A percentile compares a stretch with the other conserved stretches of the same genome.
These are phyloP conservation scores for Dromaius novaehollandiae DNA, from an alignment of 2,113 vertebrate species.

Conservation along the genomic window DNA sequence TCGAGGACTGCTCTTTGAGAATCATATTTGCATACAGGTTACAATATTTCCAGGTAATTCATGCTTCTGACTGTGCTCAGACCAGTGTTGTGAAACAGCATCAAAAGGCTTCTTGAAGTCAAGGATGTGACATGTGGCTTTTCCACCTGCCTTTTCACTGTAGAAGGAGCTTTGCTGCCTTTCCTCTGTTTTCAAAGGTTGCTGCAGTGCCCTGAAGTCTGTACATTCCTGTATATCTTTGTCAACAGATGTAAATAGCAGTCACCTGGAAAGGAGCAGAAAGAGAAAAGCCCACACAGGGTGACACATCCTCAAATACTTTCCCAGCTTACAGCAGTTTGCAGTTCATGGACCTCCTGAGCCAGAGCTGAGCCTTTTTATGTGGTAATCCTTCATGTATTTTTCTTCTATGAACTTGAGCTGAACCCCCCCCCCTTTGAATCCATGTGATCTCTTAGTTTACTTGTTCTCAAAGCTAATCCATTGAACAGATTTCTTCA, in stretches of 20 bases:
- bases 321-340: conserved; percentile 12
- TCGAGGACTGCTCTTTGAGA: neutral
- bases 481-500: neutral
- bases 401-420: conserved; percentile 28
- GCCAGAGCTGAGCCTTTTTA: conserved; percentile 17
- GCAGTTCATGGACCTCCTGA: neutral
- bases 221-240: rapidly evolving
- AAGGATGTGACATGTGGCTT: rapidly evolving
- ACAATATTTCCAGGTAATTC: rapidly evolving
- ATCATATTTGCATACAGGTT: neutral
- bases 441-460: conserved; percentile 3
- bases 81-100: neutral
- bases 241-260: neutral
- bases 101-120: neutral
- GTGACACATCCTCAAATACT: conserved; percentile 19
- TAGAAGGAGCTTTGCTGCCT: neutral
- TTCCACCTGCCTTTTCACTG: neutral
- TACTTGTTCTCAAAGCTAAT: conserved; percentile 22
- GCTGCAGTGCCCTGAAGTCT: neutral
- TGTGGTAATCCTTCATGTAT: conserved; percentile 29
- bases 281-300: neutral
- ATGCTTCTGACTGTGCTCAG: neutral
- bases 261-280: neutral
- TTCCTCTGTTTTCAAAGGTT: neutral
- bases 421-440: conserved; percentile 25